Percentiles rank a stretch among this genome's conserved stretches.
Conservation (phyloP, 2,797 vertebrate species). For the Pseudotriccus pelzelni region DNA sequence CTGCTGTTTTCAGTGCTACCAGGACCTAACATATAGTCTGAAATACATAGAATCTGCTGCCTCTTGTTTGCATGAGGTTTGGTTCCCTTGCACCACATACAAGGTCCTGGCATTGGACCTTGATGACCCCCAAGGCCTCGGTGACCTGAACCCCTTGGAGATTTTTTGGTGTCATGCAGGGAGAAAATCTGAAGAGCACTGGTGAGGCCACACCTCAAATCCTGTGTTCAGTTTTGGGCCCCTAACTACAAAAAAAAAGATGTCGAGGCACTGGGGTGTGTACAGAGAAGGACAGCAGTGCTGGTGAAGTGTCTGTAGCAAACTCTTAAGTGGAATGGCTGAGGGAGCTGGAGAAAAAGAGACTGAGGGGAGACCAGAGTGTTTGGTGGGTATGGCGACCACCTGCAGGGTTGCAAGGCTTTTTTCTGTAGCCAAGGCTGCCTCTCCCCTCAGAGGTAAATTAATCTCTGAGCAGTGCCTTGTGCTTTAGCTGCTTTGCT, state of each 20-base stretch:
- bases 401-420: neutral
- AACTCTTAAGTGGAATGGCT: neutral
- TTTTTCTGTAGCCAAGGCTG: neutral
- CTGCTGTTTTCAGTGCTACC: neutral
- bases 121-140: neutral
- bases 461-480: neutral
- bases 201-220: neutral
- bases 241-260: neutral
- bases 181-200: neutral
- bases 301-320: neutral
- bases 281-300: neutral
- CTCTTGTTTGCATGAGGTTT: neutral
- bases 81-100: neutral
- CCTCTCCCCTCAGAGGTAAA: neutral
- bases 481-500: neutral
- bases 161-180: neutral
- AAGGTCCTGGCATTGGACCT: neutral
- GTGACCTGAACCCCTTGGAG: neutral
- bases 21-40: neutral
- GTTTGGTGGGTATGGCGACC: neutral
- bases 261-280: accelerated
- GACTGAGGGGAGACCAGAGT: accelerated
- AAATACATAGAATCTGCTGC: neutral
- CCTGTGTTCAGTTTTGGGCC: neutral
- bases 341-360: neutral